Evolutionary conservation across 2,113 vertebrate species (phyloP).

Genomic region (Meleagris gallopavo): DNA sequence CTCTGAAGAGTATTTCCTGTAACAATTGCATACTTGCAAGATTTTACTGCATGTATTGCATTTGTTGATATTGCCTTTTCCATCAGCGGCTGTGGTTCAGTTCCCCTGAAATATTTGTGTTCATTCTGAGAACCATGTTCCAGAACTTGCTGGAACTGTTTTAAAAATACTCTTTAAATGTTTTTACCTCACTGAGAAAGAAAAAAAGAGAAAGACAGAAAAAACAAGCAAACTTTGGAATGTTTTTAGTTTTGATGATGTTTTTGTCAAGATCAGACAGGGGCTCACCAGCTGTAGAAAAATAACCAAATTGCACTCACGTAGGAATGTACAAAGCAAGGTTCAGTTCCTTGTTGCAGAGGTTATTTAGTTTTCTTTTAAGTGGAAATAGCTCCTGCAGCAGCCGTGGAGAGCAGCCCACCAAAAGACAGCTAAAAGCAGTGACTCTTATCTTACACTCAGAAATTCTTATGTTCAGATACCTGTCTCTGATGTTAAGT

Average conservation of each 20-base stretch:
- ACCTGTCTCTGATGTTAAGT: not conserved
- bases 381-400: slow-evolving; percentile 1
- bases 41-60: not conserved
- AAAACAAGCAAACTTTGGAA: not conserved
- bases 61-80: not conserved
- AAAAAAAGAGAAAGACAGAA: not conserved
- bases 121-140: not conserved
- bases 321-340: slow-evolving; percentile 9
- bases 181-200: not conserved
- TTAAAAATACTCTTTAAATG: not conserved
- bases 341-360: not conserved
- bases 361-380: slow-evolving; percentile 39
- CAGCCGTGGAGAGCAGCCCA: not conserved
- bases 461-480: not conserved
- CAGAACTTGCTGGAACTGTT: not conserved
- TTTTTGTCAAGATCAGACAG: slow-evolving; percentile 15
- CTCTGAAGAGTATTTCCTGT: not conserved
- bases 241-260: slow-evolving; percentile 17
- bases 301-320: slow-evolving; percentile 20
- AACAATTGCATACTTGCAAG: not conserved
- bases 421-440: not conserved
- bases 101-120: not conserved
- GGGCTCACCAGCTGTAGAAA: slow-evolving; percentile 8
- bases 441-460: not conserved
- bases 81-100: not conserved